Conservation (phyloP, 1,140 invertebrate species). For the Sycobia sp. region DNA sequence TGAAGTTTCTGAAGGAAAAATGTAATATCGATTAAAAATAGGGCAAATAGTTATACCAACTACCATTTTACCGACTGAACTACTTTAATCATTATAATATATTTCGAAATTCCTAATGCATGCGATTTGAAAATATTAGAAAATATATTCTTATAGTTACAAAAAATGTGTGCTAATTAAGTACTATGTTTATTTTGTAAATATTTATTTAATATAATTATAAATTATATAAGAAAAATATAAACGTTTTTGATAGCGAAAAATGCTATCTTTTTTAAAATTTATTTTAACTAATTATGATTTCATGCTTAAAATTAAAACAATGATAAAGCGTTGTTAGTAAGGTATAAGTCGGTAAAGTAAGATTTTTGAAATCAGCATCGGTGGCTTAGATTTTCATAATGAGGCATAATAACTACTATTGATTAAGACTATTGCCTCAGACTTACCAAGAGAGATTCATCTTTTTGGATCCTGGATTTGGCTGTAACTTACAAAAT, state of each 20-base stretch:
- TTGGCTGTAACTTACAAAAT: too few relatives aligned
- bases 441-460: too few relatives aligned
- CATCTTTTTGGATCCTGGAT: too few relatives aligned
- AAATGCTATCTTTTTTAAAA: not conserved
- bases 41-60: not conserved
- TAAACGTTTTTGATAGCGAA: too few relatives aligned
- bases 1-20: too few relatives aligned
- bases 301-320: not conserved
- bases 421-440: too few relatives aligned
- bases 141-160: not conserved
- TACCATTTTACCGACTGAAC: not conserved
- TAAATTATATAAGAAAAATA: not conserved
- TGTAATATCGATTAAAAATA: not conserved
- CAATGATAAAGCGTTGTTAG: not conserved
- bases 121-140: too few relatives aligned
- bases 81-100: too few relatives aligned
- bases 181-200: not conserved
- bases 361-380: not conserved
- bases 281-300: not conserved
- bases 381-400: not conserved
- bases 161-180: not conserved
- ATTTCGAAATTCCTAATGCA: too few relatives aligned
- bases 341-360: constrained; percentile 9
- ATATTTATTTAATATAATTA: not conserved
- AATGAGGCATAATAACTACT: too few relatives aligned